These are phyloP conservation scores for Mustelus asterias DNA, from an alignment of 2,113 vertebrate species.

Conservation along the genomic window DNA sequence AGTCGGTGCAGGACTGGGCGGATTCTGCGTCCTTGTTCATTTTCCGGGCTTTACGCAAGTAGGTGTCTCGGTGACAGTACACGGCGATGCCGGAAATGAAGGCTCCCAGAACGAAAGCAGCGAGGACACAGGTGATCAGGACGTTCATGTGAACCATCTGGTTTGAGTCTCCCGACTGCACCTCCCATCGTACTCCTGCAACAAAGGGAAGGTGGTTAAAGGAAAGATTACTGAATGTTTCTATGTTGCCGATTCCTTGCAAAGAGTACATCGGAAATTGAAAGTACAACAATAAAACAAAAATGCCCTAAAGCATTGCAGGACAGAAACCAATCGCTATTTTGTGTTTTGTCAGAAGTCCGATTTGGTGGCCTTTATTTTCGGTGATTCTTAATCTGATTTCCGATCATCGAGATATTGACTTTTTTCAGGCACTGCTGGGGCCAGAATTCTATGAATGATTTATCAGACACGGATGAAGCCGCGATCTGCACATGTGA, in stretches of 20 bases:
- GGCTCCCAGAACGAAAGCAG: slow-evolving; percentile 88
- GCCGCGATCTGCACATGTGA: not conserved
- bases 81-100: slow-evolving; percentile 89
- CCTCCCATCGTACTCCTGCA: slow-evolving; percentile 81
- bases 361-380: not conserved
- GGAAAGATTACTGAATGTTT: not conserved
- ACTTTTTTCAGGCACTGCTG: not conserved
- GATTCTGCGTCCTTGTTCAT: slow-evolving; percentile 89
- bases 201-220: slow-evolving; percentile 45
- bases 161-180: slow-evolving; percentile 83
- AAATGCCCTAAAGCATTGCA: too few relatives aligned
- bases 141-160: slow-evolving; percentile 99
- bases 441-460: not conserved
- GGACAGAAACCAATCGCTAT: not conserved
- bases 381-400: not conserved
- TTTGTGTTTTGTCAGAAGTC: slow-evolving; percentile 55
- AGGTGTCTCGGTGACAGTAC: slow-evolving; percentile 88
- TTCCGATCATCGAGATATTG: not conserved
- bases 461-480: not conserved
- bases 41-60: slow-evolving; percentile 74
- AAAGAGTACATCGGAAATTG: not conserved
- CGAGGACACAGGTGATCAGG: slow-evolving; percentile 95
- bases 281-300: not conserved
- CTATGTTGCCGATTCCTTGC: not conserved
- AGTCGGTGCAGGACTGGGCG: slow-evolving; percentile 85